Evolutionary conservation across 2,113 vertebrate genomes (phyloP).

Genomic region (western clawed frog (Xenopus tropicalis)): UCB_Xtro_10.0 CM004448.2:116980001-116980500

Average conservation of each 20-base stretch:
- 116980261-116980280: not conserved
- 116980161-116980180: constrained; percentile 16
- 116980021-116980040: constrained; percentile 15
- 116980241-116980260: not conserved
- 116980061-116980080: constrained; percentile 29
- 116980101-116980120: constrained; percentile 28
- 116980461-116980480: no score
- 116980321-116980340: no score
- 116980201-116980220: not conserved
- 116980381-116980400: no score
- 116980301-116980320: no score
- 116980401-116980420: no score
- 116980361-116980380: no score
- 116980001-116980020: constrained; percentile 6
- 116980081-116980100: constrained; percentile 29
- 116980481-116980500: no score
- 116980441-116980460: no score
- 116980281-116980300: no score
- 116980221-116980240: not conserved
- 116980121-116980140: constrained; percentile 4
- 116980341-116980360: no score
- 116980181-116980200: not conserved
- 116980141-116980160: constrained; percentile 9
- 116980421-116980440: no score
- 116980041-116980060: constrained; percentile 22